phyloP scores from a whole-genome alignment of 2,888 invertebrate species.

The Acleris holmiana region DNA sequence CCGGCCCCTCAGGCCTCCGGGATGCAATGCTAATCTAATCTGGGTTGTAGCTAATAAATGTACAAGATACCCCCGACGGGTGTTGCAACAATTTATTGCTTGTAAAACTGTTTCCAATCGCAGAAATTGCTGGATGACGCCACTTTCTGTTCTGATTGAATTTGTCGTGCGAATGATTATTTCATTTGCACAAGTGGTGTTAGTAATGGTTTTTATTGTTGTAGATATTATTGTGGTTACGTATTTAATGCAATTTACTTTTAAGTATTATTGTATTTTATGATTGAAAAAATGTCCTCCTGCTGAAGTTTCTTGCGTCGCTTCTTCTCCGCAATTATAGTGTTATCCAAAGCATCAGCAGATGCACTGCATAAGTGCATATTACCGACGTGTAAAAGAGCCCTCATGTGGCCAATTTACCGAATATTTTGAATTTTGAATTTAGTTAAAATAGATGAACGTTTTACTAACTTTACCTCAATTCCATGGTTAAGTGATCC shows the following conservation, averaged over 20 bases:
- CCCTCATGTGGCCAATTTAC: too few relatives aligned
- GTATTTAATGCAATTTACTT: too few relatives aligned
- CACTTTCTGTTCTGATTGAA: slow-evolving; percentile 73
- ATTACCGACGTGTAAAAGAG: too few relatives aligned
- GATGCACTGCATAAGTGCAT: too few relatives aligned
- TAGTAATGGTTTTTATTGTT: slow-evolving; percentile 53
- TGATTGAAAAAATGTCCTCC: too few relatives aligned
- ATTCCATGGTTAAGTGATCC: too few relatives aligned
- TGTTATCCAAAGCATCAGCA: too few relatives aligned
- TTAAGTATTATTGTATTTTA: too few relatives aligned
- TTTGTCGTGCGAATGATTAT: slow-evolving; percentile 72
- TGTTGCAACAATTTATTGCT: slow-evolving; percentile 81
- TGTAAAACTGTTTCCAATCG: slow-evolving; percentile 85
- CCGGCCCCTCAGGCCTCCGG: slow-evolving; percentile 55
- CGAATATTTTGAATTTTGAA: too few relatives aligned
- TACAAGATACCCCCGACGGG: slow-evolving; percentile 70
- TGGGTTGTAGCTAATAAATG: slow-evolving; percentile 83
- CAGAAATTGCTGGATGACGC: slow-evolving; percentile 74
- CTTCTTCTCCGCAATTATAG: too few relatives aligned
- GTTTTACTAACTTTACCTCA: too few relatives aligned
- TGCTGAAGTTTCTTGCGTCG: too few relatives aligned
- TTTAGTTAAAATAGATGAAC: not conserved
- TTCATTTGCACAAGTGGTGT: slow-evolving; percentile 54
- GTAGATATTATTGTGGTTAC: slow-evolving; percentile 36
- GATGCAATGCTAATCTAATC: slow-evolving; percentile 84